These are phyloP conservation scores for Patella pellucida DNA, from an alignment of 2,888 invertebrate genomes.

Conservation along the genomic window DNA sequence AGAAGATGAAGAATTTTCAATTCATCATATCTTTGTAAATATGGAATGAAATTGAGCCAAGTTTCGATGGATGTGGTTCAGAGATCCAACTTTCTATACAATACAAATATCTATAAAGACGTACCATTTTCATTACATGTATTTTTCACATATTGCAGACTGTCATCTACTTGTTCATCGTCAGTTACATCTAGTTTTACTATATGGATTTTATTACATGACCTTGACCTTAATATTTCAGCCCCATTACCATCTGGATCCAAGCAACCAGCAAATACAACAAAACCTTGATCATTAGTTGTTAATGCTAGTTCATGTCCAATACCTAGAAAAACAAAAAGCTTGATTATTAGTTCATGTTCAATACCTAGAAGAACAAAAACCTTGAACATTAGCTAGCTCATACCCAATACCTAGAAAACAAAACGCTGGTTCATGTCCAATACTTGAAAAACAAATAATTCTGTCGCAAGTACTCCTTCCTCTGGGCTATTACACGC, in stretches of 20 bases:
- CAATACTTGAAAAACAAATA: background rate
- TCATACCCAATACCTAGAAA: no score
- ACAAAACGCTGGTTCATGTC: no score
- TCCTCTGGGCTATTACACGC: no score
- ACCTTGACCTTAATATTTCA: background rate
- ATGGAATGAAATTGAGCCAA: no score
- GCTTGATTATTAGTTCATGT: no score
- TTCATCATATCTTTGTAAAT: no score
- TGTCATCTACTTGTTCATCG: conserved; percentile 13
- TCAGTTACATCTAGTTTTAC: conserved; percentile 22
- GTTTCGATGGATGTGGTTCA: no score
- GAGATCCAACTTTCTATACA: no score
- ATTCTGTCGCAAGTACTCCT: background rate
- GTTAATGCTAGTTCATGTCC: conserved; percentile 25
- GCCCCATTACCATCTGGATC: conserved; percentile 20
- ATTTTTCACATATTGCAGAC: conserved; percentile 17
- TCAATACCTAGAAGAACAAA: no score
- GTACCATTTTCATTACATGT: conserved; percentile 6
- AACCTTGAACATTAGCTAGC: no score
- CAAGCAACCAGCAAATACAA: conserved; percentile 30
- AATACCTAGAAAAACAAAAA: conserved; percentile 16
- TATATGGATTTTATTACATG: conserved; percentile 6
- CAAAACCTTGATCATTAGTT: conserved; percentile 21
- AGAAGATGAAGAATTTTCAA: no score
- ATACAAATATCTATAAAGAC: background rate